These are phyloP conservation scores for Lophotriccus pileatus DNA, from an alignment of 2,797 vertebrate species.

Conservation along the genomic window DNA sequence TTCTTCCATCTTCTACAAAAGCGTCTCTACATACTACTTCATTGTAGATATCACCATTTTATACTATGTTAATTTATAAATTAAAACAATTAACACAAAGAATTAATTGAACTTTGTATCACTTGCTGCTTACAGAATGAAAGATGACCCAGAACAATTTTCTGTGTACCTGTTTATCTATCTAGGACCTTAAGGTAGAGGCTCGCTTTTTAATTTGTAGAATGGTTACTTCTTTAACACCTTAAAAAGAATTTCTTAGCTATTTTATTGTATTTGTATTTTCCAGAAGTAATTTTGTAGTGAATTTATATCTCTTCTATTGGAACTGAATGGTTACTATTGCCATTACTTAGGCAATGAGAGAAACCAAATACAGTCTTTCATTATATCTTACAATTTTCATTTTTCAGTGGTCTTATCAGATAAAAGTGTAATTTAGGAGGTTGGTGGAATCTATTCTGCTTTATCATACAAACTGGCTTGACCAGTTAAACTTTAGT, in stretches of 20 bases:
- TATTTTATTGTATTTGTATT: neutral
- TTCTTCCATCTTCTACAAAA: neutral
- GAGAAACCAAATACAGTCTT: neutral
- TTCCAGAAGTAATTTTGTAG: neutral
- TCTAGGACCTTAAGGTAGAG: neutral
- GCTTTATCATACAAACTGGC: neutral
- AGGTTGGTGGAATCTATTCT: neutral
- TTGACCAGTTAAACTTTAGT: neutral
- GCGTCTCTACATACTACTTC: fast-evolving
- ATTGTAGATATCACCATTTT: neutral
- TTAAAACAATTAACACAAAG: neutral
- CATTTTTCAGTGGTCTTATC: neutral
- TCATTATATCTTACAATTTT: neutral
- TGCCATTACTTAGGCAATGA: neutral
- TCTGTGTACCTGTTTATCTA: neutral
- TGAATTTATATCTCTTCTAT: neutral
- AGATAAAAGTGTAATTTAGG: neutral
- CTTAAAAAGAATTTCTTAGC: neutral
- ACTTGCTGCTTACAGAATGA: neutral
- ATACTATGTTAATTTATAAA: neutral
- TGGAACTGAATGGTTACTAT: neutral
- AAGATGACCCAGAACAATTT: neutral
- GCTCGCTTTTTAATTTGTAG: neutral
- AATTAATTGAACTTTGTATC: neutral
- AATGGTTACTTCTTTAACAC: neutral